phyloP scores from a whole-genome alignment of 2,113 vertebrate species.

The Ptilorrhoa leucosticta region DNA sequence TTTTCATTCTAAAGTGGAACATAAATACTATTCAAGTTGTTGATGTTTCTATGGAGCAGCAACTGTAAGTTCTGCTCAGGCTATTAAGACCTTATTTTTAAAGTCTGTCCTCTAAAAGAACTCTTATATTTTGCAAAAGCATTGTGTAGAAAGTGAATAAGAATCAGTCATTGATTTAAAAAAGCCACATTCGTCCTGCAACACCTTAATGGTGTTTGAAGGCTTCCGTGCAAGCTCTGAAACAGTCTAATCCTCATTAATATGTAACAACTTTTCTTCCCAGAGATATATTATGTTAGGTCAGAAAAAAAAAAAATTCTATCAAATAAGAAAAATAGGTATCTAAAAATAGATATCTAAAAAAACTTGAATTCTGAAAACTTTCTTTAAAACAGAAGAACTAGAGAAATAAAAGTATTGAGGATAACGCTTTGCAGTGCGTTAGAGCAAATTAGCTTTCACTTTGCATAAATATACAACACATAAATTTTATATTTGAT shows the following conservation, averaged over 20 bases:
- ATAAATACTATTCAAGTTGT: not conserved
- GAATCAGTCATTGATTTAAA: not conserved
- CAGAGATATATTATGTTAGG: not conserved
- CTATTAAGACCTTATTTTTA: not conserved
- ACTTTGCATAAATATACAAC: not conserved
- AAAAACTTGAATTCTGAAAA: not conserved
- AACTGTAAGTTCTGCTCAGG: not conserved
- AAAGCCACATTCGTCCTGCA: not conserved
- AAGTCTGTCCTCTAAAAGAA: not conserved
- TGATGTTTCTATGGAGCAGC: not conserved
- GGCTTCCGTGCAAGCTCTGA: not conserved
- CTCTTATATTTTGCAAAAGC: not conserved
- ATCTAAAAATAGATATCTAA: not conserved
- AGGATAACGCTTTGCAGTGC: not conserved
- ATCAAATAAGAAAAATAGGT: not conserved
- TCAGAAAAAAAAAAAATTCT: not conserved
- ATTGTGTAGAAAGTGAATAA: not conserved
- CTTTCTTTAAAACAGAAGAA: not conserved
- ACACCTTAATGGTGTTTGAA: conserved; percentile 6
- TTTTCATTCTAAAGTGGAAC: not conserved
- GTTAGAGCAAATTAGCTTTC: not conserved
- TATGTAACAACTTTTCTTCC: not conserved
- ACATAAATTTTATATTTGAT: not conserved
- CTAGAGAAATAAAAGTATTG: not conserved
- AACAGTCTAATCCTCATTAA: not conserved